Base-by-base conservation (phyloP, 1,140 invertebrate genomes). In the Brachionus manjavacas region DNA sequence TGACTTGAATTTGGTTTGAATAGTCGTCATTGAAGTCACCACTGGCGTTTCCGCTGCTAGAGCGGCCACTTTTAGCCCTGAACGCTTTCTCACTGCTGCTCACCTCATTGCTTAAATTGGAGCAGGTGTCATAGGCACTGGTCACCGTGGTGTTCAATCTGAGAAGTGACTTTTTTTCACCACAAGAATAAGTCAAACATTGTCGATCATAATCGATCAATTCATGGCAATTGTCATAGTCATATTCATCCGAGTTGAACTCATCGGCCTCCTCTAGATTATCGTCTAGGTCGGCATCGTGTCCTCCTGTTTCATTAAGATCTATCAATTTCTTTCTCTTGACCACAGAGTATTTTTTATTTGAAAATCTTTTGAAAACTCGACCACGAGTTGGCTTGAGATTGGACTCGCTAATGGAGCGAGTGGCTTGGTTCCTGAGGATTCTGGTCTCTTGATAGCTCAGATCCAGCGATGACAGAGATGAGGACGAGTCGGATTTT, bases 121-220 rank as follows among this genome's bases (percentile, higher is more conserved):
- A 81, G 11, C 79, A 81, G 2, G 79, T 81, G 35, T 81, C 79
- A 28, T 81, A 81, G 16, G 79, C 79, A 81, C 79, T 81, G 28
- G 79, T 81, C n/a, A 20, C 49, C 9, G 79, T 81, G n/a, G 20
- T 68, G 60, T 81, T 64, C 49, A 68, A 39, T 66, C 64, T 81
- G 25, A 9, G 1, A 16, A 31, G 20, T 9, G 12, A 41, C 25
- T 81, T 68, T 2, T 64, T 60, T 8, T 31, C 35, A 52, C 14
- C 14, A 39, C 49, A 39, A 25, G 9, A 20, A 80, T 52, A 64
- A 7, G 2, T 9, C 4, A 60, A 16, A 20, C 8, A 9, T 28
- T 49, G 41, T 7, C 52, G 49, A 81, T 41, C 79, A 35, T 76
- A 76, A 11, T 76, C 72, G 20, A 76, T 49, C 12, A 76, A 46